Percentiles rank a stretch among this genome's conserved stretches.
Conservation (phyloP, 1,140 invertebrate genomes). For the Drosophila tsacasi region DNA sequence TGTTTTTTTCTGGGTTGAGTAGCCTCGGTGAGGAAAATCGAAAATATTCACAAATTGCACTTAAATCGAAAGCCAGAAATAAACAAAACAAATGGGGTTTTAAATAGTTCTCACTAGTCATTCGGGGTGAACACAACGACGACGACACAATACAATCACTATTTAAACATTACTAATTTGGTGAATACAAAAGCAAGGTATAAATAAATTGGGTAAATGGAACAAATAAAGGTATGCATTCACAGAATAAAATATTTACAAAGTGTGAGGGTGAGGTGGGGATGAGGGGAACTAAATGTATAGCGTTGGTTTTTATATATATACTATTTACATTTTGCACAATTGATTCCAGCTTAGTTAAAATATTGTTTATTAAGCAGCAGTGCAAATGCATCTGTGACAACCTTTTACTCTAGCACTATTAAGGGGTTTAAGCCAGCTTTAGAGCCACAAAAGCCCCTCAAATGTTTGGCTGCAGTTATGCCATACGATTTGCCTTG, state of each 20-base stretch:
- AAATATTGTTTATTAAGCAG: slow-evolving; percentile 9
- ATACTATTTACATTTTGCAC: slow-evolving; percentile 16
- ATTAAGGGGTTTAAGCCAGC: slow-evolving; percentile 1
- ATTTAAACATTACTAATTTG: slow-evolving; percentile 22
- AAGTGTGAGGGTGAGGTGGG: slow-evolving; percentile 22
- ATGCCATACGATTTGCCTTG: slow-evolving; percentile 13
- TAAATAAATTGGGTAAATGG: slow-evolving; percentile 27
- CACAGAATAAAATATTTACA: slow-evolving; percentile 50
- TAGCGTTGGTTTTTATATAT: not conserved
- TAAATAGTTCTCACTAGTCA: slow-evolving; percentile 4
- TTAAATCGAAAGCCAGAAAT: not conserved
- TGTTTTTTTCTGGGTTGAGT: slow-evolving; percentile 2
- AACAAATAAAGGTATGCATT: slow-evolving; percentile 38
- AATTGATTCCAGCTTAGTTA: slow-evolving; percentile 12
- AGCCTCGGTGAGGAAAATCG: slow-evolving; percentile 5
- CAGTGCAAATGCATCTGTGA: not conserved
- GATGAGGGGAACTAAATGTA: slow-evolving; percentile 7
- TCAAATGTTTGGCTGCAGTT: not conserved
- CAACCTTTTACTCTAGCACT: not conserved
- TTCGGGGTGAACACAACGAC: slow-evolving; percentile 39
- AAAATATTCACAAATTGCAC: slow-evolving; percentile 4
- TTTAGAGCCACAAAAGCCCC: slow-evolving; percentile 7
- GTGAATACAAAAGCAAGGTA: slow-evolving; percentile 9
- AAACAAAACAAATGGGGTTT: slow-evolving; percentile 2
- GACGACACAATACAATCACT: slow-evolving; percentile 49